Evolutionary conservation across 37 sponge, comb jelly and placozoan genomes (phyloP), one percentile per base, ranked within the genome.

Genomic region (Spongia lamella): DNA sequence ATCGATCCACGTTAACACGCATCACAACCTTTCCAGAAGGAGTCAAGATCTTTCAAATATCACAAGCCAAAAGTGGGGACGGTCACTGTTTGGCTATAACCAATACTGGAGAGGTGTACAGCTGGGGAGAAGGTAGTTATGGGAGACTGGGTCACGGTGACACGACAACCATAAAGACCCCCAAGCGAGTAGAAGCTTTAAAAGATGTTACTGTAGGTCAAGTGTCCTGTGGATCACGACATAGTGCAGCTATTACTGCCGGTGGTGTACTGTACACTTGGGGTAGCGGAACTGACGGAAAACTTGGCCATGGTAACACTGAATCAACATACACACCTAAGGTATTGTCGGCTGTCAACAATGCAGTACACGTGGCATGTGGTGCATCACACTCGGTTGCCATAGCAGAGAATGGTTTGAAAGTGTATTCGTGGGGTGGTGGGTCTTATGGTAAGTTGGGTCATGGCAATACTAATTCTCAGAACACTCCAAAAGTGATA

Each of bases 101-200:
- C 62, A 37, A 56, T 14, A 66, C 83, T 17, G 96, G 96, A 20
- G 32, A 70, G 34, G 87, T 92, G 16, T 92, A 89, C 66, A 92
- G 93, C 78, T 96, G 96, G 96, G 96, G 96, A 7, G 96, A 96
- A 63, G 91, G 89, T 53, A 86, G 89, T 36, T 88, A 86, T 86
- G 89, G 96, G 6, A 91, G 86, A 61, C 63, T 96, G 30, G 96
- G 96, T 17, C 96, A 96, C 66, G 90, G 92, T 35, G 83, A 96
- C 62, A 68, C 66, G 16, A 70, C 55, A 34, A 85, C 90, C 17
- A 75, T 80, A 35, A 92, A 96, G 40, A 40, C 67, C 22, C 96
- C 96, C 17, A 88, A 86, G 82, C 79, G 83, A 16, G 81, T 92
- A 2, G 53, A 40, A 38, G 85, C 70, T 21, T 57, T 89, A 7